Conservation (phyloP, 2,113 vertebrate species). For the Tapirus terrestris region DNA sequence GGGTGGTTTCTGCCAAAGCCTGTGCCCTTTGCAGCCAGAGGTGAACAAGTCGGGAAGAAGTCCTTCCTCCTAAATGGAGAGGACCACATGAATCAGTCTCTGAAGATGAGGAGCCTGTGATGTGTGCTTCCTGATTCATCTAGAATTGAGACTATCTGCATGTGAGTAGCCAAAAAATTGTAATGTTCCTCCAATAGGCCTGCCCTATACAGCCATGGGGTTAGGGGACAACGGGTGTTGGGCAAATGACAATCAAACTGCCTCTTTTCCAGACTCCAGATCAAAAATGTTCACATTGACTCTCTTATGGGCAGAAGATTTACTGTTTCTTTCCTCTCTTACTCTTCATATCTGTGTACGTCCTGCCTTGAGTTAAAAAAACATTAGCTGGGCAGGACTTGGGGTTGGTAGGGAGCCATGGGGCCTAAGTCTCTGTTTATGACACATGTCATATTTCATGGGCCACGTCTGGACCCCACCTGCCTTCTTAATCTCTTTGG, state of each 20-base stretch:
- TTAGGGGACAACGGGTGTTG: rapidly evolving
- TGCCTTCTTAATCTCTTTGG: slow-evolving; percentile 80
- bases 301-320: not conserved
- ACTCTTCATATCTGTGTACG: not conserved
- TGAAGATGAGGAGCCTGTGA: not conserved
- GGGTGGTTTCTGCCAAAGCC: not conserved
- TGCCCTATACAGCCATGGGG: rapidly evolving
- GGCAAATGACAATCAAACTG: not conserved
- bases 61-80: not conserved
- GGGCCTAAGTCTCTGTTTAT: slow-evolving; percentile 82
- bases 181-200: rapidly evolving
- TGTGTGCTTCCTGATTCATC: not conserved
- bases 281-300: not conserved
- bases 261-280: not conserved
- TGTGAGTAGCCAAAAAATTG: not conserved
- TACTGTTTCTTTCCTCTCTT: not conserved
- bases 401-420: not conserved
- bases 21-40: not conserved
- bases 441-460: slow-evolving; percentile 81
- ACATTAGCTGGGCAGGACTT: slow-evolving; percentile 51
- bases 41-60: not conserved
- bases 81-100: rapidly evolving
- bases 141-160: not conserved
- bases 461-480: slow-evolving; percentile 85
- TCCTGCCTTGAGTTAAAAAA: slow-evolving; percentile 61